phyloP scores from a whole-genome alignment of 2,888 invertebrate genomes.

The Augochlorella aurata region DNA sequence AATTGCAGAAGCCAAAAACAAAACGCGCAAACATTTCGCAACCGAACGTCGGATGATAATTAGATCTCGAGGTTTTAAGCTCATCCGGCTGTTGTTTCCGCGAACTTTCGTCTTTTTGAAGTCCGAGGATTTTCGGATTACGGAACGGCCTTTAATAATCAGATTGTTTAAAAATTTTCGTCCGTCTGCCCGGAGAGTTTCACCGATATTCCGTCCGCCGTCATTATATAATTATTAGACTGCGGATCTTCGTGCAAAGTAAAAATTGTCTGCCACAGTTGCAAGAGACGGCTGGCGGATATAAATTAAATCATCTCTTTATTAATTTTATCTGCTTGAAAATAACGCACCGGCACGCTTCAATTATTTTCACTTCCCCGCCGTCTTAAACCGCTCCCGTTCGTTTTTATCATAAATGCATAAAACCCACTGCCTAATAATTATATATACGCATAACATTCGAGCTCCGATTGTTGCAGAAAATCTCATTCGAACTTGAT shows the following conservation, averaged over 20 bases:
- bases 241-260: no score
- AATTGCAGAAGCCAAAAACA: not conserved
- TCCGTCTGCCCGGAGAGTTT: not conserved
- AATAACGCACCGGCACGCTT: no score
- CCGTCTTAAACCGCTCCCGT: no score
- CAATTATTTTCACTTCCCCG: no score
- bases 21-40: not conserved
- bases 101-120: not conserved
- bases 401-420: no score
- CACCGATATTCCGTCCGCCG: not conserved
- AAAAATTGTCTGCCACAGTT: no score
- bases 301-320: no score
- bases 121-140: not conserved
- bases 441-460: not conserved
- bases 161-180: not conserved
- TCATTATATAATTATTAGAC: not conserved
- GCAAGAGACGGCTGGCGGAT: no score
- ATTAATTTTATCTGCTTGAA: no score
- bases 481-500: not conserved
- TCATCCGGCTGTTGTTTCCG: not conserved
- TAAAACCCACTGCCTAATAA: no score
- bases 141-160: not conserved
- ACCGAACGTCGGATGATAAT: not conserved
- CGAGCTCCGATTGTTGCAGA: not conserved
- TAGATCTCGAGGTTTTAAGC: not conserved